Conservation (phyloP, 2,797 vertebrate genomes). For the Neopelma chrysocephalum region DNA sequence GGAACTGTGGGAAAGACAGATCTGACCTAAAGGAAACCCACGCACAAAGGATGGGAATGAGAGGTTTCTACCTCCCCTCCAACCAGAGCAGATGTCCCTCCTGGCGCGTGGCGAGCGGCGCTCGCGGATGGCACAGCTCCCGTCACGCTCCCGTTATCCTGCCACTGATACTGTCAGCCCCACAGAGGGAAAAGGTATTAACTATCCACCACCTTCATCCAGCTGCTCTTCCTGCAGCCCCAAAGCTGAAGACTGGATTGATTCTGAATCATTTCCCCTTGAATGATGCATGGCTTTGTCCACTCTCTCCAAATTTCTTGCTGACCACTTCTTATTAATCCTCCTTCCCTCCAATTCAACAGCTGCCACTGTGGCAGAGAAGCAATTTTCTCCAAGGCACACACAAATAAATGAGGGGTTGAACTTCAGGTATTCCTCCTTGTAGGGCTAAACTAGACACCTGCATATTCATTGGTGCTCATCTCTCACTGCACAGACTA, state of each 20-base stretch:
- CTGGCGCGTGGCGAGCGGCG: fast-evolving
- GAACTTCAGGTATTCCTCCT: neutral
- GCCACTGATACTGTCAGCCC: neutral
- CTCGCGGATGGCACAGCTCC: neutral
- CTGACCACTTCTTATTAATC: neutral
- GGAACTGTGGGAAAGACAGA: neutral
- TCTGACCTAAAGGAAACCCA: neutral
- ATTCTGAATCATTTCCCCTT: neutral
- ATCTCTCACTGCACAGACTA: neutral
- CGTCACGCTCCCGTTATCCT: neutral
- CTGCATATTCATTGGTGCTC: neutral
- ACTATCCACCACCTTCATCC: neutral
- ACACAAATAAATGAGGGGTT: neutral
- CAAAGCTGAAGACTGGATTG: neutral
- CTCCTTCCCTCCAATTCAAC: conserved; percentile 63
- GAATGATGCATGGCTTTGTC: neutral
- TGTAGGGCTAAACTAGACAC: neutral
- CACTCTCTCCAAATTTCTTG: neutral
- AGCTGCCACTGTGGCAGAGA: conserved; percentile 61
- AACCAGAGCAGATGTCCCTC: neutral
- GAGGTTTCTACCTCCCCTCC: neutral
- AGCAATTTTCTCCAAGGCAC: conserved; percentile 24
- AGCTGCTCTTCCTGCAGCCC: neutral
- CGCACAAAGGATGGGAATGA: neutral
- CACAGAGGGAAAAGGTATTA: neutral